Percentiles rank a stretch among this genome's conserved stretches.
These are phyloP conservation scores for Wiebesia pumilae DNA, from an alignment of 1,140 invertebrate species.

Conservation along the genomic window DNA sequence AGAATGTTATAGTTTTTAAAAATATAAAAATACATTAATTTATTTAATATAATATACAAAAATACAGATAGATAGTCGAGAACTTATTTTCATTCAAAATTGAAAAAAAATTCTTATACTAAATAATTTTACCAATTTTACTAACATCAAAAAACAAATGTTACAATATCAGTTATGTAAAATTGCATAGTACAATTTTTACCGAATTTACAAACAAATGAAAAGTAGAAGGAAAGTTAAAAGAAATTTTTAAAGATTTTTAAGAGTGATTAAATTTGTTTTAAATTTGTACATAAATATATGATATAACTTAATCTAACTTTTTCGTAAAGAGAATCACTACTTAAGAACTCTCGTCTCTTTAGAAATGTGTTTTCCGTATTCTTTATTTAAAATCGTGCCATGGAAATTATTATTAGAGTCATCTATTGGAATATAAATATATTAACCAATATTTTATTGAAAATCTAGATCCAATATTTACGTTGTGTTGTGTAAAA, in stretches of 20 bases:
- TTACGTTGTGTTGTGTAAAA: too few relatives aligned
- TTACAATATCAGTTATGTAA: too few relatives aligned
- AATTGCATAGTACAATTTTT: too few relatives aligned
- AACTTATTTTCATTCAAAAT: not conserved
- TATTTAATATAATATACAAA: not conserved
- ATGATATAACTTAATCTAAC: not conserved
- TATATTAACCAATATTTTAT: not conserved
- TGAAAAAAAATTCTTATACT: too few relatives aligned
- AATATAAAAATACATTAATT: too few relatives aligned
- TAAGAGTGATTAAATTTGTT: too few relatives aligned
- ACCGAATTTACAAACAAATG: not conserved
- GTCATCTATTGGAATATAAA: not conserved
- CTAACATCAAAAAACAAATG: too few relatives aligned
- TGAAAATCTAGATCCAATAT: too few relatives aligned
- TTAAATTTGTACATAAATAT: not conserved
- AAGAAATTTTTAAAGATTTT: not conserved
- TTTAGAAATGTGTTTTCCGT: not conserved
- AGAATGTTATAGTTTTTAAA: too few relatives aligned
- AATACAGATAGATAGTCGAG: not conserved
- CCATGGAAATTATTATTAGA: slow-evolving; percentile 1
- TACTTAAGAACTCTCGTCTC: not conserved
- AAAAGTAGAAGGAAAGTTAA: too few relatives aligned
- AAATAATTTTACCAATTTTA: not conserved
- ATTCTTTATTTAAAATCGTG: not conserved
- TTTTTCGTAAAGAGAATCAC: not conserved